A percentile compares a stretch with the other conserved stretches of the same genome.
Conservation (phyloP, 2,113 vertebrate genomes). For the Glaucidium brasilianum region DNA sequence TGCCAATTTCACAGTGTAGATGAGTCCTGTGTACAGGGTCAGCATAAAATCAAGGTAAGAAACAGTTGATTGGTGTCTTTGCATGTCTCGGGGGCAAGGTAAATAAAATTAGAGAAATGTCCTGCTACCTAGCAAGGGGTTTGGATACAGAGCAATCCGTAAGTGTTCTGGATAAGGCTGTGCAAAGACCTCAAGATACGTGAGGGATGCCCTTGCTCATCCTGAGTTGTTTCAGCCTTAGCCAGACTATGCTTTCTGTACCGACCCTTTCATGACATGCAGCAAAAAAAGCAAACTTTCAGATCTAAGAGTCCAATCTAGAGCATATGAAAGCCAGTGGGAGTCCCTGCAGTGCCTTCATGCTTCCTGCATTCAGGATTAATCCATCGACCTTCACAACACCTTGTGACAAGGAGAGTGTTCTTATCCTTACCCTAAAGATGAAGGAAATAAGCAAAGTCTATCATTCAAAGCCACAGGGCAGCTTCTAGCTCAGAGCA, state of each 20-base stretch:
- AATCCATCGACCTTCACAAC: not conserved
- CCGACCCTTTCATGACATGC: not conserved
- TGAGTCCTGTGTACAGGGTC: not conserved
- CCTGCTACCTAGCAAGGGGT: not conserved
- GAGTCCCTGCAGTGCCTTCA: not conserved
- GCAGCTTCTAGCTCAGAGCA: not conserved
- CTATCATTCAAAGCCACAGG: not conserved
- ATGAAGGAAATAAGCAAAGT: not conserved
- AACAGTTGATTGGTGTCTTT: not conserved
- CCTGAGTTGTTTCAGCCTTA: not conserved
- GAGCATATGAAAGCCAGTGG: not conserved
- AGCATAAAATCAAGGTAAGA: slow-evolving; percentile 11
- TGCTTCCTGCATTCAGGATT: not conserved
- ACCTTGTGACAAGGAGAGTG: not conserved
- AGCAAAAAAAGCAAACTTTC: not conserved
- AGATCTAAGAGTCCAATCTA: not conserved
- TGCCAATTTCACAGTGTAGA: not conserved
- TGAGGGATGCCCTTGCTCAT: not conserved
- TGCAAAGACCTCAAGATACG: not conserved
- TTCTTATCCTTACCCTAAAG: not conserved
- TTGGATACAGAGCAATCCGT: not conserved
- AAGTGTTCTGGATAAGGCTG: not conserved
- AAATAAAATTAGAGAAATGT: not conserved
- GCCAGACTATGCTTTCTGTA: not conserved
- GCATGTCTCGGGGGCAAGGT: not conserved